Evolutionary conservation across 2,797 vertebrate genomes (phyloP).

Genomic region (Buceros bicornis): DNA sequence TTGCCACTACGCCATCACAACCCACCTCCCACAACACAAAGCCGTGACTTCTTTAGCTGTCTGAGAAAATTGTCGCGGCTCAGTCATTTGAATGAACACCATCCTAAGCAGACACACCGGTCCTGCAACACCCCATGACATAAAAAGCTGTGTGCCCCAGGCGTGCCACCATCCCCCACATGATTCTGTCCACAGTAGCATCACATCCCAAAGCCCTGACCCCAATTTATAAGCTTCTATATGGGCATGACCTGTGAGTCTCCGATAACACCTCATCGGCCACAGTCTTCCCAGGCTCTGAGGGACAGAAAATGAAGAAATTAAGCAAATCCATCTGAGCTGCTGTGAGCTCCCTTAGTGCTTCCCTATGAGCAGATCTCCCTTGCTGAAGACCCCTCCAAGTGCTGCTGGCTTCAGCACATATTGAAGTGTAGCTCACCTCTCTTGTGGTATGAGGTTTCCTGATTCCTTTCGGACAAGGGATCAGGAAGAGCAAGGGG

Average conservation of each 20-base stretch:
- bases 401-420: neutral
- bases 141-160: neutral
- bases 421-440: neutral
- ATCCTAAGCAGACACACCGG: neutral
- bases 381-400: neutral
- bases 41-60: neutral
- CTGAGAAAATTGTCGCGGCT: neutral
- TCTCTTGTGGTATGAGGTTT: rapidly evolving
- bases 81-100: neutral
- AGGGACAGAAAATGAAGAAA: neutral
- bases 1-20: neutral
- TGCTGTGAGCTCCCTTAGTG: neutral
- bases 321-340: neutral
- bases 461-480: rapidly evolving
- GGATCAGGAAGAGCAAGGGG: neutral
- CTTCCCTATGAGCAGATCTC: neutral
- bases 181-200: rapidly evolving
- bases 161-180: rapidly evolving
- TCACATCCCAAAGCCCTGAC: neutral
- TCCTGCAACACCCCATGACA: neutral
- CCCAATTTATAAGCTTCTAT: neutral
- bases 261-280: rapidly evolving
- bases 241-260: rapidly evolving
- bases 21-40: neutral
- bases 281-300: neutral